phyloP scores from a whole-genome alignment of 2,888 invertebrate species.

The Sinelater perroti region DNA sequence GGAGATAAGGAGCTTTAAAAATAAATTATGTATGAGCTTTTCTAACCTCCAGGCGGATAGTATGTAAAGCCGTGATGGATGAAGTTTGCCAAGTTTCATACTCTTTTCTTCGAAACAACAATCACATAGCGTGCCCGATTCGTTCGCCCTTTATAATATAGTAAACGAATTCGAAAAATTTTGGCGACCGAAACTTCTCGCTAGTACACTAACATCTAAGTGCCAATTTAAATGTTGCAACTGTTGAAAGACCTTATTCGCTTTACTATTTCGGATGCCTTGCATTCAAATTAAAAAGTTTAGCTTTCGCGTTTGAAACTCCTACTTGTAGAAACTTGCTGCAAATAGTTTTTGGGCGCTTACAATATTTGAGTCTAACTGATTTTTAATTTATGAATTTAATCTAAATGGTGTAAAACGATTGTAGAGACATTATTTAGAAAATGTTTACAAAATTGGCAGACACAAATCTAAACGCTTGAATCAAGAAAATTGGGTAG shows the following conservation, averaged over 20 bases:
- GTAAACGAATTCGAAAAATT: background rate
- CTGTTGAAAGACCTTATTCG: background rate
- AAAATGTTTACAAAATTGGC: no score
- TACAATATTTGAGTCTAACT: no score
- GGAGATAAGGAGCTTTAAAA: constrained; percentile 37
- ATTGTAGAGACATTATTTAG: no score
- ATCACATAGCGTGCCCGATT: background rate
- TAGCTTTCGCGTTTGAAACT: constrained; percentile 11
- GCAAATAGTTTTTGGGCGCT: no score
- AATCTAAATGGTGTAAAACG: no score
- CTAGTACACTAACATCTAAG: background rate
- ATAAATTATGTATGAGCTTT: constrained; percentile 46
- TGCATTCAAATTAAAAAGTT: constrained; percentile 16
- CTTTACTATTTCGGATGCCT: constrained; percentile 10
- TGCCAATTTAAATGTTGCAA: constrained; percentile 11
- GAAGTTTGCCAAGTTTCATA: constrained; percentile 15
- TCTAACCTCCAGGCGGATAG: constrained; percentile 30
- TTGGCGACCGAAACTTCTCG: constrained; percentile 5
- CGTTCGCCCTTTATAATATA: background rate
- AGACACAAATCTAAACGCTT: no score
- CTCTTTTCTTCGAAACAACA: constrained; percentile 8
- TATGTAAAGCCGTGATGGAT: constrained; percentile 41
- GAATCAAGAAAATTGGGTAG: no score
- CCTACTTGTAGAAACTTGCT: no score
- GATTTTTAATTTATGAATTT: no score